Percentiles rank a stretch among this genome's conserved stretches.
Evolutionary conservation across 2,797 vertebrate genomes (phyloP).

Genomic region (Tarsius wallacei): DNA sequence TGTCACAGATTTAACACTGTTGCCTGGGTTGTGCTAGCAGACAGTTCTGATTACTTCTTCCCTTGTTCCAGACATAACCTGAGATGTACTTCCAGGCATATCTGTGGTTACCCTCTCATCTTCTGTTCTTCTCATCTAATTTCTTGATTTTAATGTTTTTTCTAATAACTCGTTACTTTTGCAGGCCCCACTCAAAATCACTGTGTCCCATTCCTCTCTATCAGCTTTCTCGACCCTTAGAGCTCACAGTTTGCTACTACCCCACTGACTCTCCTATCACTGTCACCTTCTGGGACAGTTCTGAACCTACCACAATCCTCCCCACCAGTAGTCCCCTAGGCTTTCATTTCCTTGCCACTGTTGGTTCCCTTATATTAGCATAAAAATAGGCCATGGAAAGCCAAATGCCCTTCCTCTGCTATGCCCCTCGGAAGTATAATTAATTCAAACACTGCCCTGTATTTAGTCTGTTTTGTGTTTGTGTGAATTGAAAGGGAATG

Average conservation of each 20-base stretch:
- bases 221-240: not conserved
- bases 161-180: not conserved
- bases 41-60: not conserved
- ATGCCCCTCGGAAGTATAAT: not conserved
- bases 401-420: not conserved
- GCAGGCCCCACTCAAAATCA: not conserved
- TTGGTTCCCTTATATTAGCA: constrained; percentile 17
- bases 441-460: not conserved
- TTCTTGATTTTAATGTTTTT: constrained; percentile 34
- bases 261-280: not conserved
- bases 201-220: not conserved
- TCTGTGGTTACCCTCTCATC: not conserved
- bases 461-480: constrained; percentile 50
- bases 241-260: not conserved
- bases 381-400: not conserved
- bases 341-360: not conserved
- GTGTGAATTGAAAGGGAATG: constrained; percentile 54
- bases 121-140: not conserved
- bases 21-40: not conserved
- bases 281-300: not conserved
- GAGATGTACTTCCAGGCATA: not conserved
- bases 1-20: not conserved
- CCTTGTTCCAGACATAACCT: not conserved
- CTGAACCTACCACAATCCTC: not conserved
- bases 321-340: not conserved